Conservation (phyloP, 2,888 invertebrate species). For the Leucania comma region DNA sequence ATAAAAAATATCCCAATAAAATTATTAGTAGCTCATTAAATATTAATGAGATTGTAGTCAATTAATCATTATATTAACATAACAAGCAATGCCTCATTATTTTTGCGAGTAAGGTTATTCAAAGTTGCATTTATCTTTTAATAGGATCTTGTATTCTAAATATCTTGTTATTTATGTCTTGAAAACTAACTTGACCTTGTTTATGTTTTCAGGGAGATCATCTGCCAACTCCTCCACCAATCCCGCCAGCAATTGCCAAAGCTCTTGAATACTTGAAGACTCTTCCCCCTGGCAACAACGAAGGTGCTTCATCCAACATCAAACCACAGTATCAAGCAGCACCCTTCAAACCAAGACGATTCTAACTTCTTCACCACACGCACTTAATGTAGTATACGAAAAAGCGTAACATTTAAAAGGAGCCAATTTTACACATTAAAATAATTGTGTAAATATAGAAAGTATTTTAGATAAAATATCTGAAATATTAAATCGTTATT, state of each 20-base stretch:
- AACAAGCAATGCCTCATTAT: not conserved
- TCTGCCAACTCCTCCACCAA: conserved; percentile 95
- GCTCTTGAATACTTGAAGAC: conserved; percentile 92
- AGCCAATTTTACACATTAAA: conserved; percentile 43
- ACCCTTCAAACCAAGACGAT: conserved; percentile 77
- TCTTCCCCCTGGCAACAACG: conserved; percentile 85
- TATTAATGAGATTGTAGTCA: conserved; percentile 19
- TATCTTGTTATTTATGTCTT: not conserved
- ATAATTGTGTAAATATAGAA: conserved; percentile 62
- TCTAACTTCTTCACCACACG: conserved; percentile 62
- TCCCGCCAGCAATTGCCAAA: conserved; percentile 93
- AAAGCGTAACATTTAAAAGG: conserved; percentile 25
- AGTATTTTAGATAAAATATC: conserved; percentile 27
- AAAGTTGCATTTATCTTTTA: not conserved
- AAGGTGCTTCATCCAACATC: conserved; percentile 77
- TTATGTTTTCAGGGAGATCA: conserved; percentile 91
- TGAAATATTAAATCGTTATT: conserved; percentile 17
- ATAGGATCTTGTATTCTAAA: not conserved
- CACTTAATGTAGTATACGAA: conserved; percentile 38
- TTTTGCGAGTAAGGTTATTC: not conserved
- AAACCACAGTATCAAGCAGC: conserved; percentile 79
- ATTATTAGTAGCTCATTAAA: conserved; percentile 5
- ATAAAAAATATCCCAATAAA: conserved; percentile 23
- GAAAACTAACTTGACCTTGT: not conserved
- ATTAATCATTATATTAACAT: conserved; percentile 22